Evolutionary conservation across 2,113 vertebrate species (phyloP), one percentile per base, ranked within the genome.

Genomic region (Siphamia tubifer): DNA sequence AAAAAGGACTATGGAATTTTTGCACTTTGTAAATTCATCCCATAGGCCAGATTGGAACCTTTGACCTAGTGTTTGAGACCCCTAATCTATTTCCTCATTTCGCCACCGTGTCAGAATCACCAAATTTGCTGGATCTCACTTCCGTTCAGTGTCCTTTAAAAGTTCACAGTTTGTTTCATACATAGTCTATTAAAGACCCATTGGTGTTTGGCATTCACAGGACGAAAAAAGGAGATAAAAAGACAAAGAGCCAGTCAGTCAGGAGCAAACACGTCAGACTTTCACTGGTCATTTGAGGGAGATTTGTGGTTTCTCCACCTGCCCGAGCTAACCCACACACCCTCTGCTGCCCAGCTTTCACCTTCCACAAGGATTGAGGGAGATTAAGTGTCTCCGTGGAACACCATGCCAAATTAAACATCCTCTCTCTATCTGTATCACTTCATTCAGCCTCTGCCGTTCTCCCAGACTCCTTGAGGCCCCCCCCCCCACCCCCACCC

Each of bases 371-470:
- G 39, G 49, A 68, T 8, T 67, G 58, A 65, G 67, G 44, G 65
- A 80, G 79, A 86, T 81, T 71, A 82, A 82, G 64, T 82, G 70
- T 73, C 65, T 77, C 68, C 25, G 53, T 35, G 62, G 61, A 71
- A 17, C 38, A n/a, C 42, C 1, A 5, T 62, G 60, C 52, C 63
- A 82, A 85, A 82, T 76, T 71, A 80, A 85, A 76, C 60, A 55
- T 82, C 66, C 73, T 86, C 53, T 63, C 65, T 74, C 57, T 56
- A 75, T 75, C 63, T 68, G 63, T 69, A 66, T 77, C 60, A 62
- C 74, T 77, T 70, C 42, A 21, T 7, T 25, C n/a, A n/a, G n/a
- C 34, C 35, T 28, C 39, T 60, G 49, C 47, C 71, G 71, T 55
- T 49, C 28, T 31, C 47, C 6, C 38, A 34, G 16, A 44, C 55